Evolutionary conservation across 2,113 vertebrate species (phyloP), one percentile per base, ranked within the genome.

Genomic region (Hyperopisus bebe): DNA sequence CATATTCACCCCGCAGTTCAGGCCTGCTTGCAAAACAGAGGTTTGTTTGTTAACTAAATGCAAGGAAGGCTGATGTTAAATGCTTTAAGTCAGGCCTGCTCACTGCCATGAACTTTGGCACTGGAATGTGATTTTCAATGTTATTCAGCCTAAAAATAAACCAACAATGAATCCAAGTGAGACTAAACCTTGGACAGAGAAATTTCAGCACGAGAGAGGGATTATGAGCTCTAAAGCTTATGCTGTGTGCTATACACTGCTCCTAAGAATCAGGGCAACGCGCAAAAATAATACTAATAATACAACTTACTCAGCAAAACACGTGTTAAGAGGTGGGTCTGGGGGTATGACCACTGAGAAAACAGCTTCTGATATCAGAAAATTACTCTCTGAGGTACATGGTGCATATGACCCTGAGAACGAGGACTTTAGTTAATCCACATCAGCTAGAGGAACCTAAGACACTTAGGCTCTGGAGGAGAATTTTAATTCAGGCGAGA

Each of bases 401-500:
- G 15, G 15, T 2, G 27, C 27, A n/a, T 27, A 31, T 46, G 46
- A 9, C 1, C 46, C 17, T 21, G 27, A 83, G 7, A 80, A 77
- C 19, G 44, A 50, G 42, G 44, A 50, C 47, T 58, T 39, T 39
- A 48, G 24, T 55, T 87, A 51, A 87, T 53, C 27, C 83, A 77
- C 62, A 47, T 53, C 62, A 77, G 46, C 31, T 55, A 70, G 55
- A 85, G 0, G 7, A 4, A 77, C 31, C 80, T 39, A 11, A 42
- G 80, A 80, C 88, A 85, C 39, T 42, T 50, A 31, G 13, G 70
- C 39, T 42, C 39, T 46, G 50, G 50, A 39, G 46, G 86, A 74
- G 55, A 39, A 86, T 86, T 90, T 86, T 51, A 89, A 86, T 66
- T 66, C 39, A 0, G 2, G 39, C 19, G n/a, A 46, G 82, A 89